A percentile compares a stretch with the other conserved stretches of the same genome.
phyloP scores from a whole-genome alignment of 2,113 vertebrate genomes.

The Stegastes partitus region DNA sequence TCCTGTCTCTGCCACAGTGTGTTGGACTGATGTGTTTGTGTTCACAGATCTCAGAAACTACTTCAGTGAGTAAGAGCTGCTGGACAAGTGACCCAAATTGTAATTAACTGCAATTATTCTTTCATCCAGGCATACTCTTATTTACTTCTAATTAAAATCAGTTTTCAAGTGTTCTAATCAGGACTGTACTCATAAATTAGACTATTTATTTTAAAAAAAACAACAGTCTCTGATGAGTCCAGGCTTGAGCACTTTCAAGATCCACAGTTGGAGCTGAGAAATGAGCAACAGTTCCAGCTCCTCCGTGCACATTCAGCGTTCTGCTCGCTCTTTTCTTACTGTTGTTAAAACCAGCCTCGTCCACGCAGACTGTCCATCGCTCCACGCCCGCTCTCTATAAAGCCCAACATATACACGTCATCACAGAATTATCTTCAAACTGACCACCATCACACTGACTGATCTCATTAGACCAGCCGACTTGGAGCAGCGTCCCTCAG shows the following conservation, averaged over 20 bases:
- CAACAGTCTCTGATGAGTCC: background rate
- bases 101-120: slow-evolving; percentile 11
- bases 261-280: slow-evolving; percentile 3
- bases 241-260: background rate
- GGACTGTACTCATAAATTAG: background rate
- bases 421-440: too few species aligned
- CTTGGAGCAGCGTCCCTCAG: too few species aligned
- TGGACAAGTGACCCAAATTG: background rate
- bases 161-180: slow-evolving; percentile 23
- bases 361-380: too few species aligned
- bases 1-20: background rate
- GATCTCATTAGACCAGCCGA: too few species aligned
- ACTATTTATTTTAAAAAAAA: too few species aligned
- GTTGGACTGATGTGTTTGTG: background rate
- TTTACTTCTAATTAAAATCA: slow-evolving; percentile 19
- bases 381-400: too few species aligned
- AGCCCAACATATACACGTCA: too few species aligned
- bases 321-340: too few species aligned
- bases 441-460: too few species aligned
- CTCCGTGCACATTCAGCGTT: too few species aligned
- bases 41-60: background rate
- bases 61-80: background rate
- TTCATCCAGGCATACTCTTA: slow-evolving; percentile 1
- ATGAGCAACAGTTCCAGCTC: too few species aligned
- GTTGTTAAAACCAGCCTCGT: too few species aligned